Conservation (phyloP, 2,113 vertebrate species). For the Entelurus aequoreus region DNA sequence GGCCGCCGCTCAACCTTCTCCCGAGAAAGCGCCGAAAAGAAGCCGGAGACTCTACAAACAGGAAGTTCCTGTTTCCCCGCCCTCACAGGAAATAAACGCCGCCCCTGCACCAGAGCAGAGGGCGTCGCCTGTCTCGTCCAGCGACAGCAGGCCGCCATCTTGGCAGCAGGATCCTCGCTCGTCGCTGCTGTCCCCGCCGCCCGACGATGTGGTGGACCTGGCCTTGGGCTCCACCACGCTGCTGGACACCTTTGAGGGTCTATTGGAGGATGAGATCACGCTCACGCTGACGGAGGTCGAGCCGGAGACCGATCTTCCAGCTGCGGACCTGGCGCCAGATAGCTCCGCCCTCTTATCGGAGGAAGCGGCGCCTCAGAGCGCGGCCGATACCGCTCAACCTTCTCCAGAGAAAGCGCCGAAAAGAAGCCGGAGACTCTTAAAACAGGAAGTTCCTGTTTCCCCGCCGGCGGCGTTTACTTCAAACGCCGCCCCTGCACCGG, state of each 20-base stretch:
- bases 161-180: conserved; percentile 5
- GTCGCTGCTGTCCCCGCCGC: background rate
- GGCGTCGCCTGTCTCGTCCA: conserved; percentile 7
- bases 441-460: no score
- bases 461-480: no score
- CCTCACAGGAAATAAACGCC: background rate
- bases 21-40: background rate
- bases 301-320: conserved; percentile 24
- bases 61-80: background rate
- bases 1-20: background rate
- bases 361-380: background rate
- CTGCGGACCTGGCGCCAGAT: conserved; percentile 1
- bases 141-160: fast-evolving
- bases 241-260: conserved; percentile 64
- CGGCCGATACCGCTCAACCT: background rate
- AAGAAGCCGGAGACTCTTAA: background rate
- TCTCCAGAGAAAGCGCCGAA: background rate
- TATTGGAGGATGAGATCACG: conserved; percentile 65
- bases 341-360: conserved; percentile 17
- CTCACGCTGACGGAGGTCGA: conserved; percentile 73
- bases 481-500: background rate
- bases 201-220: background rate
- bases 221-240: conserved; percentile 55
- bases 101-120: background rate
- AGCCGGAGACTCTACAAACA: background rate